These are phyloP conservation scores for Forbesichthys agassizii DNA, from an alignment of 2,113 vertebrate species.

Conservation along the genomic window DNA sequence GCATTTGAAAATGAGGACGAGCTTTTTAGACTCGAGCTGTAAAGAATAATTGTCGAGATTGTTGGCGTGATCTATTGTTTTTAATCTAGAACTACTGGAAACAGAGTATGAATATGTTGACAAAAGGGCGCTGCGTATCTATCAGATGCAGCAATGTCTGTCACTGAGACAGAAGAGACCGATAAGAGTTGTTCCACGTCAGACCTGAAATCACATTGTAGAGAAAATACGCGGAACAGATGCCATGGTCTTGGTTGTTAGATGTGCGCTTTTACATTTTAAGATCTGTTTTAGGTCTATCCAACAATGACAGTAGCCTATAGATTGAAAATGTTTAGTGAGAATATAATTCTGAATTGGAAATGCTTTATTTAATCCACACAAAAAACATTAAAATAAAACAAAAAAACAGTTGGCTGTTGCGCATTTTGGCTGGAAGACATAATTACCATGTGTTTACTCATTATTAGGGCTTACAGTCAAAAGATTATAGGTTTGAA, in stretches of 20 bases:
- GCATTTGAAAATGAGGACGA: too few relatives aligned
- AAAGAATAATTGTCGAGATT: too few relatives aligned
- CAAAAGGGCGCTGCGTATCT: slow-evolving; percentile 26
- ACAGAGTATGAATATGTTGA: slow-evolving; percentile 33
- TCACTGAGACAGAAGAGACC: slow-evolving; percentile 34
- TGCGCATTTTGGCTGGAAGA: slow-evolving; percentile 40
- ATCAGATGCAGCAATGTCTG: slow-evolving; percentile 42
- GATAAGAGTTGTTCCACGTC: slow-evolving; percentile 38
- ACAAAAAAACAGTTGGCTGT: slow-evolving; percentile 19
- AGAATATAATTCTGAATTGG: too few relatives aligned
- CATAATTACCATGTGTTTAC: slow-evolving; percentile 36
- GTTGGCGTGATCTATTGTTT: too few relatives aligned
- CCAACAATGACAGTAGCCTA: too few relatives aligned
- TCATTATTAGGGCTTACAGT: slow-evolving; percentile 38
- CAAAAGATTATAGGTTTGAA: slow-evolving; percentile 32
- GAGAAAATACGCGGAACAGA: slow-evolving; percentile 6
- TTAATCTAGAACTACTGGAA: slow-evolving; percentile 3
- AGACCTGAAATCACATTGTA: slow-evolving; percentile 22
- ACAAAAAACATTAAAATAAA: neutral
- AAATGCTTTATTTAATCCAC: too few relatives aligned
- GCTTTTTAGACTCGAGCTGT: too few relatives aligned
- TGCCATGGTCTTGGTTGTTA: slow-evolving; percentile 7
- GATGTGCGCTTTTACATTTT: neutral
- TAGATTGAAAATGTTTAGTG: too few relatives aligned
- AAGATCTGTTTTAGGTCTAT: neutral